phyloP scores from a whole-genome alignment of 2,113 vertebrate species.

The Phaethornis superciliosus region DNA sequence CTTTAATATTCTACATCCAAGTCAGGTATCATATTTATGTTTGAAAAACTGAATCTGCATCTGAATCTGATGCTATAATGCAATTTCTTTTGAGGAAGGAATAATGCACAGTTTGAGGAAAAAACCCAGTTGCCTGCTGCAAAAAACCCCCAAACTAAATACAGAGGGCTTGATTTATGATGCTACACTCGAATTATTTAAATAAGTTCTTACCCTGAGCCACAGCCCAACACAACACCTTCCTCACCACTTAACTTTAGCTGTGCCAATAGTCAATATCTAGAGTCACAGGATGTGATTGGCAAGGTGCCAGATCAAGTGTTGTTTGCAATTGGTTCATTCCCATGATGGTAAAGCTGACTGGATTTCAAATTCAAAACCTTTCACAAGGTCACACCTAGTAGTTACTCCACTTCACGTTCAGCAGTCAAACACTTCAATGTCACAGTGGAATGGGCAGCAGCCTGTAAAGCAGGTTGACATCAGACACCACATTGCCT shows the following conservation, averaged over 20 bases:
- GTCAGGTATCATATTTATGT: not conserved
- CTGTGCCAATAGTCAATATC: not conserved
- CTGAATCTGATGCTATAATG: not conserved
- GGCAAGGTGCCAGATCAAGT: not conserved
- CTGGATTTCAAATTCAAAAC: not conserved
- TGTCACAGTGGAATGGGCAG: not conserved
- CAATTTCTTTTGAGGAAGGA: not conserved
- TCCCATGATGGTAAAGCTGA: constrained; percentile 4
- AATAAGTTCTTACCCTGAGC: not conserved
- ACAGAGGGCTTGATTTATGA: not conserved
- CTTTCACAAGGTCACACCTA: constrained; percentile 3
- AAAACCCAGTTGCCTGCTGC: not conserved
- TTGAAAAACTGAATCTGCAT: not conserved
- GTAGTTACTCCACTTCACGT: not conserved
- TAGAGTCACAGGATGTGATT: not conserved
- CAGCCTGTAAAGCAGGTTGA: constrained; percentile 32
- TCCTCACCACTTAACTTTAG: not conserved
- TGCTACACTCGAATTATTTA: not conserved
- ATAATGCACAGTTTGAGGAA: not conserved
- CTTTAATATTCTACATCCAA: not conserved
- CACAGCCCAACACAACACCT: not conserved
- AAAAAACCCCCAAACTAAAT: not conserved
- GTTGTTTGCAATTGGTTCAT: constrained; percentile 20
- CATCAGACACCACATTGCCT: not conserved
- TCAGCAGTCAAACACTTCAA: constrained; percentile 42